Percentiles rank a stretch among this genome's conserved stretches.
Evolutionary conservation across 2,113 vertebrate genomes (phyloP).

Genomic region (Varanus salvator): DNA sequence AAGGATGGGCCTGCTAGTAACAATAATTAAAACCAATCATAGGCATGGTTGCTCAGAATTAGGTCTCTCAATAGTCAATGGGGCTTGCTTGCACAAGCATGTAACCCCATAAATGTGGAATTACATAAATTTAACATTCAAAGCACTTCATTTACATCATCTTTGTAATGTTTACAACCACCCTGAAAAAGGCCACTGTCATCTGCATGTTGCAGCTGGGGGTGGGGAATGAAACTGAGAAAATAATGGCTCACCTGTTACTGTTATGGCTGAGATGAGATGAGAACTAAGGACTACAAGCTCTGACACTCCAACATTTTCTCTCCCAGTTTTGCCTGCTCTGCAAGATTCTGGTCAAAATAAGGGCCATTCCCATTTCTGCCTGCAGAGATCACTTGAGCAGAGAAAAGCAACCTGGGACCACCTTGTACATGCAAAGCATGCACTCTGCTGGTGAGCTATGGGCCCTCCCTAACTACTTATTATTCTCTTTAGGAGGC

Average conservation of each 20-base stretch:
- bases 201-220: no score
- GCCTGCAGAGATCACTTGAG: not conserved
- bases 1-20: not conserved
- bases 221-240: no score
- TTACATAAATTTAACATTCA: not conserved
- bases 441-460: not conserved
- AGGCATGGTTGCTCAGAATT: not conserved
- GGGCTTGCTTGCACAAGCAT: not conserved
- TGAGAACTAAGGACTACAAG: not conserved
- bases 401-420: not conserved
- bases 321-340: not conserved
- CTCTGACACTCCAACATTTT: not conserved
- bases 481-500: constrained; percentile 18
- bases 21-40: not conserved
- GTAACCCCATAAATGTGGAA: not conserved
- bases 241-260: not conserved
- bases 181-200: not conserved
- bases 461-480: not conserved
- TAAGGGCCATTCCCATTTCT: not conserved
- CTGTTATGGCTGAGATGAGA: not conserved
- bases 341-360: not conserved
- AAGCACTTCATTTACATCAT: not conserved
- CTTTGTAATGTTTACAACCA: not conserved
- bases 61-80: not conserved
- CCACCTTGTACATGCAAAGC: not conserved